Base-by-base conservation (phyloP, 2,113 vertebrate species). In the Anoura caudifer region DNA sequence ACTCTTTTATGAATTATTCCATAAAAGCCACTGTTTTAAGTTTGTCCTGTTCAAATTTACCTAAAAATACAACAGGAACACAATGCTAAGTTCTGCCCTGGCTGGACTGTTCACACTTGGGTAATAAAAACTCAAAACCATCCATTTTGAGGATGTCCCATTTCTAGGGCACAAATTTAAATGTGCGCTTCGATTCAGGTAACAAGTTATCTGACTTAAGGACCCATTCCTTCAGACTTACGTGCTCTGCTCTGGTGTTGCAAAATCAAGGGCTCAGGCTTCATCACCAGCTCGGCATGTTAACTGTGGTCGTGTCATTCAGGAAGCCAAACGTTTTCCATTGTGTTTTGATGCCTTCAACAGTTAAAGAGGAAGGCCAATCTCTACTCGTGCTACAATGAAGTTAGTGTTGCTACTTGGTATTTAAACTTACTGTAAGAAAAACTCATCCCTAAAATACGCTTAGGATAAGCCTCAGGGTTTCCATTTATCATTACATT, bases 301-400 rank as follows among this genome's bases (percentile, higher is more conserved):
- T 63, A 90, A 75, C 14, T 67, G 45, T 26, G 94, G 79, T 59
- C 54, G 56, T 59, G 50, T 38, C 79, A 63, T 61, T 84, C 87
- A 87, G 65, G 93, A 93, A 97, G 89, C 63, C 94, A 93, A 90
- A 52, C 85, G 67, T 90, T 94, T 94, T 82, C 91, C 86, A 91
- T 89, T 94, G 94, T 97, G 95, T 93, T 93, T 91, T 84, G 70
- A 86, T 80, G 63, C 38, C 43, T 75, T 91, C 38, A 19, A 50
- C 77, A 73, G 77, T 73, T 61, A 65, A 69, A 90, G 38, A 88
- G 67, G 38, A 90, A 90, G 17, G 65, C 54, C 85, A 73, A 88
- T 54, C 38, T 87, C 12, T 47, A 47, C 1, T 43, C 19, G 54
- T 0, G 24, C 50, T 43, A 90, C 20, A 26, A 26, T 8, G 26